These are phyloP conservation scores for Melanostoma scalare DNA, from an alignment of 2,888 invertebrate species.

Conservation along the genomic window DNA sequence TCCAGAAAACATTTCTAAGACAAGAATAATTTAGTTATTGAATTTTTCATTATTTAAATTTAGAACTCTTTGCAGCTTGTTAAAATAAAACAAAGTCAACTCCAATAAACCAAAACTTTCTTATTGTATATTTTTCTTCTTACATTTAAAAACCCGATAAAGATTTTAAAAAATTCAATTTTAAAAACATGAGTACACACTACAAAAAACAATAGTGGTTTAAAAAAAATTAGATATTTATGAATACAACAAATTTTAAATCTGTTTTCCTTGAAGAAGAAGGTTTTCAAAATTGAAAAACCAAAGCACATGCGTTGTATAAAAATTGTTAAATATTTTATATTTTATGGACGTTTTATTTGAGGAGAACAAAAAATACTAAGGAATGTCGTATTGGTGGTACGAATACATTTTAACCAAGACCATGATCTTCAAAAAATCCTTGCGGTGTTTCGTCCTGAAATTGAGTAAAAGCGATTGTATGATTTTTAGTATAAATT, in stretches of 20 bases:
- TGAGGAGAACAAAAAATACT: conserved; percentile 14
- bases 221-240: background rate
- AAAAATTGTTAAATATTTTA: conserved; percentile 28
- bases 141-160: conserved; percentile 38
- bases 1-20: too few species aligned
- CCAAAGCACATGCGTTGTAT: conserved; percentile 8
- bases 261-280: background rate
- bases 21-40: too few species aligned
- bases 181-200: conserved; percentile 1
- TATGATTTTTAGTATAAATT: conserved; percentile 34
- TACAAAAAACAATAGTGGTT: background rate
- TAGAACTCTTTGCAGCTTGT: background rate
- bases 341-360: conserved; percentile 44
- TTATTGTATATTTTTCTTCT: conserved; percentile 24
- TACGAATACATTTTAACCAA: conserved; percentile 86
- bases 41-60: too few species aligned
- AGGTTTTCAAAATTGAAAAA: conserved; percentile 9
- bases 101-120: conserved; percentile 2
- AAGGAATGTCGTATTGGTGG: conserved; percentile 40
- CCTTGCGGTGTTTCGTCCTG: conserved; percentile 99
- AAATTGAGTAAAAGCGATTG: conserved; percentile 84
- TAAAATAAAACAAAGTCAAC: conserved; percentile 16
- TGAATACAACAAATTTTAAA: background rate
- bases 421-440: conserved; percentile 99
- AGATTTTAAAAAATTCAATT: conserved; percentile 18